Evolutionary conservation across 2,888 invertebrate species (phyloP), one percentile per base, ranked within the genome.

Genomic region (Meghimatium bilineatum): DNA sequence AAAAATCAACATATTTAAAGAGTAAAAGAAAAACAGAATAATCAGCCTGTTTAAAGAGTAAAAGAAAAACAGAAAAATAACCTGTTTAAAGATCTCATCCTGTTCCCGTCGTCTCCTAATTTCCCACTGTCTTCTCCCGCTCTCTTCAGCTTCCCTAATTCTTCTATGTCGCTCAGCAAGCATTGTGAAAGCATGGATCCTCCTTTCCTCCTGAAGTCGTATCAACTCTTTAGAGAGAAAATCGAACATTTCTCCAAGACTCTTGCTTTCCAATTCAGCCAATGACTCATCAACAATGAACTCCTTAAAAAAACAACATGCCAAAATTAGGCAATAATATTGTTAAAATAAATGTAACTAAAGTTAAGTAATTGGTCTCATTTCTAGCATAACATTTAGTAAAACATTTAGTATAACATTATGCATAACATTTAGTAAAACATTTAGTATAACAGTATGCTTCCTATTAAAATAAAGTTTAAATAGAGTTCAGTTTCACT

Each of bases 71-170:
- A 44, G 32, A 23, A 32, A 52, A 32, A 20, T 36, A 75, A 94
- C 94, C 94, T 96, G 96, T 92, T 95, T 96, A 91, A 97, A 97
- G 92, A 97, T 95, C 93, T 97, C 96, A 88, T 97, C 97, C 88
- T 96, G 96, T 90, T 97, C 96, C 14, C 95, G 92, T 12, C 97
- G 94, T 66, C 96, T 94, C 82, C 96, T 95, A 87, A 96, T 95
- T 92, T 97, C 97, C 77, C 95, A 95, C 92, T 97, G 97, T 34
- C 97, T 94, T 77, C 96, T 94, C 0, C 97, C 97, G 2, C 96
- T 96, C 93, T 97, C 97, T 17, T 95, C 96, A 0, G 97, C 97
- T 93, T 97, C 97, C 0, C 96, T 94, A 91, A 95, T 95, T 87
- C 95, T 94, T 87, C 97, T 95, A 89, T 97, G 96, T 52, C 96